Evolutionary conservation across 2,797 vertebrate genomes (phyloP).

Genomic region (Cebuella pygmaea): DNA sequence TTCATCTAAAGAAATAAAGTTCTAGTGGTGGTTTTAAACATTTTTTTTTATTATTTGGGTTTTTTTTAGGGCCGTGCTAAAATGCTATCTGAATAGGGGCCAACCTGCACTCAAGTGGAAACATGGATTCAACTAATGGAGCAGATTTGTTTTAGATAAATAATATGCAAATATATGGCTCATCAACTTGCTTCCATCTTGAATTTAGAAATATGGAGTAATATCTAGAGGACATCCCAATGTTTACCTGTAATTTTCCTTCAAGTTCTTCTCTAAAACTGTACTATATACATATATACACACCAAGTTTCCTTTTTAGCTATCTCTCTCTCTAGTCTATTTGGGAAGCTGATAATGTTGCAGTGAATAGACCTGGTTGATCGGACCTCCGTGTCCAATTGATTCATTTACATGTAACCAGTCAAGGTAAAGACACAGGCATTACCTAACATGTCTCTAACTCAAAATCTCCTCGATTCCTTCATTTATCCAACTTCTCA

Average conservation of each 20-base stretch:
- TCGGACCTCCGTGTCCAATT: background rate
- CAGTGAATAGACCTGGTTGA: background rate
- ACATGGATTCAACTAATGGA: slow-evolving; percentile 15
- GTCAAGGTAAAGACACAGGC: background rate
- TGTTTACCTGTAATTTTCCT: slow-evolving; percentile 17
- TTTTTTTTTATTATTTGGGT: background rate
- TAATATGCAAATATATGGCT: background rate
- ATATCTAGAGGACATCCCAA: background rate
- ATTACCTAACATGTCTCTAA: background rate
- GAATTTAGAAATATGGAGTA: background rate
- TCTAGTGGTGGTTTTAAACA: slow-evolving; percentile 14
- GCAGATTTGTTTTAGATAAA: background rate
- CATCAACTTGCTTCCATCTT: background rate
- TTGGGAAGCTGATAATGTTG: background rate
- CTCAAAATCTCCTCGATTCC: background rate
- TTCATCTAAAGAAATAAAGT: slow-evolving; percentile 42
- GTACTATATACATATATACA: background rate
- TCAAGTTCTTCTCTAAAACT: background rate
- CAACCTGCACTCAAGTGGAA: background rate
- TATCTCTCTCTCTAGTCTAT: background rate
- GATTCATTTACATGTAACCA: background rate
- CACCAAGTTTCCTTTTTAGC: background rate
- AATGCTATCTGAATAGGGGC: background rate
- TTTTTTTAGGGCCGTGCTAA: background rate
- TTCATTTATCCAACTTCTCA: slow-evolving; percentile 45